A percentile compares a stretch with the other conserved stretches of the same genome.
These are phyloP conservation scores for Abscondita cerata DNA, from an alignment of 2,888 invertebrate species.

Conservation along the genomic window DNA sequence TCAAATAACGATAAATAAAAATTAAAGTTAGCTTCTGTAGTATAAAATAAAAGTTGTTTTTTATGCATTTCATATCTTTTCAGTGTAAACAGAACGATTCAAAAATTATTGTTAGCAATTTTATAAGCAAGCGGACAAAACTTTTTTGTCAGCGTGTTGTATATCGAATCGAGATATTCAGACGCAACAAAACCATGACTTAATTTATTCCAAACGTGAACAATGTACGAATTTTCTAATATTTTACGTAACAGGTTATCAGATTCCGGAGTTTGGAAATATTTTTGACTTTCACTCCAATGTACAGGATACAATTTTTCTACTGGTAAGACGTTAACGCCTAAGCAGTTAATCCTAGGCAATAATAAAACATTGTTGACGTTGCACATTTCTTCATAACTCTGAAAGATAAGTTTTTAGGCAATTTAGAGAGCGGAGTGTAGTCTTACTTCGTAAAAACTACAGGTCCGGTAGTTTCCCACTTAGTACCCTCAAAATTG, in stretches of 20 bases:
- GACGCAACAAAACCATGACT: not conserved
- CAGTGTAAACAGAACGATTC: too few species aligned
- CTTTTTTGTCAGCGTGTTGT: not conserved
- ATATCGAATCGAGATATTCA: not conserved
- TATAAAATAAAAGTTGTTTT: too few species aligned
- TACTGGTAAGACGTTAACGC: not conserved
- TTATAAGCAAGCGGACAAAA: not conserved
- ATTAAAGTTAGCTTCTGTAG: too few species aligned
- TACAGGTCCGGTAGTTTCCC: not conserved
- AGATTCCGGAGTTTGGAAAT: not conserved
- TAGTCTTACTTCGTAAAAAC: not conserved
- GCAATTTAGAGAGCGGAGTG: too few species aligned
- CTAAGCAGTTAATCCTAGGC: not conserved
- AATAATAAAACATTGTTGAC: not conserved
- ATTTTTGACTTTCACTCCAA: not conserved
- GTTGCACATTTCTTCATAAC: not conserved
- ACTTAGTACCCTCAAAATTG: not conserved
- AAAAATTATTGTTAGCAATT: not conserved
- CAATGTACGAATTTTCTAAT: not conserved
- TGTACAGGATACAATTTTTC: not conserved
- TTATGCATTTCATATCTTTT: too few species aligned
- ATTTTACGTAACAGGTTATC: not conserved
- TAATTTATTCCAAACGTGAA: not conserved
- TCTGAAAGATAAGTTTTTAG: not conserved
- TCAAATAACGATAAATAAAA: too few species aligned